Percentiles rank a stretch among this genome's conserved stretches.
Evolutionary conservation across 2,888 invertebrate genomes (phyloP).

Genomic region (Diarsia mendica): DNA sequence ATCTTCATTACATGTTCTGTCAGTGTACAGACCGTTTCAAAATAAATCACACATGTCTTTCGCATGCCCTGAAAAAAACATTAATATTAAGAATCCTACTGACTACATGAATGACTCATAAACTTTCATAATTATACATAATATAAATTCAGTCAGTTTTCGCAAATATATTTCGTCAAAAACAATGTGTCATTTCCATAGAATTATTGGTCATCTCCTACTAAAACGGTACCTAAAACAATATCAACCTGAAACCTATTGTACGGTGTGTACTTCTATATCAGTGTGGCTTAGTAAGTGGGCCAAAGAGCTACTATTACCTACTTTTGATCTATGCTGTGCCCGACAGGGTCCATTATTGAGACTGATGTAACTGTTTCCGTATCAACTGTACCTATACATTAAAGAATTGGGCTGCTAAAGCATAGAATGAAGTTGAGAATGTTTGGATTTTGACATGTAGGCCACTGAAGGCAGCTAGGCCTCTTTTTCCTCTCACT

Average conservation of each 20-base stretch:
- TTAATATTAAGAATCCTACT: constrained; percentile 33
- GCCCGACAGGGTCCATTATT: too few relatives aligned
- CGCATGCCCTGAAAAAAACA: constrained; percentile 37
- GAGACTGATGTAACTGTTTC: too few relatives aligned
- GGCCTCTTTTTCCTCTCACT: too few relatives aligned
- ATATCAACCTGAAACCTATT: neutral
- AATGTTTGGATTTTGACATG: neutral
- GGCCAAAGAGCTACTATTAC: too few relatives aligned
- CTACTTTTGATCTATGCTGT: too few relatives aligned
- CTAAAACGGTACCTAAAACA: neutral
- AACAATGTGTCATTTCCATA: constrained; percentile 48
- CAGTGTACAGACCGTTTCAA: constrained; percentile 15
- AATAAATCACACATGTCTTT: constrained; percentile 36
- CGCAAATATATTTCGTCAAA: constrained; percentile 4
- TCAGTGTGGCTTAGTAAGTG: too few relatives aligned
- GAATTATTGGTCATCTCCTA: too few relatives aligned
- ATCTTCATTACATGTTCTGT: neutral
- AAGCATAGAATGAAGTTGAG: neutral
- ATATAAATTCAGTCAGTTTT: constrained; percentile 25
- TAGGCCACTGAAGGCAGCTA: too few relatives aligned
- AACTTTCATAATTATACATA: constrained; percentile 16
- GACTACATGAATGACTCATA: constrained; percentile 48
- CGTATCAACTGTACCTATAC: too few relatives aligned
- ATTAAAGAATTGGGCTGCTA: too few relatives aligned
- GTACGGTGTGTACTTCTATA: too few relatives aligned